A percentile compares a stretch with the other conserved stretches of the same genome.
Evolutionary conservation across 2,888 invertebrate genomes (phyloP).

Genomic region (Sericinus montela): DNA sequence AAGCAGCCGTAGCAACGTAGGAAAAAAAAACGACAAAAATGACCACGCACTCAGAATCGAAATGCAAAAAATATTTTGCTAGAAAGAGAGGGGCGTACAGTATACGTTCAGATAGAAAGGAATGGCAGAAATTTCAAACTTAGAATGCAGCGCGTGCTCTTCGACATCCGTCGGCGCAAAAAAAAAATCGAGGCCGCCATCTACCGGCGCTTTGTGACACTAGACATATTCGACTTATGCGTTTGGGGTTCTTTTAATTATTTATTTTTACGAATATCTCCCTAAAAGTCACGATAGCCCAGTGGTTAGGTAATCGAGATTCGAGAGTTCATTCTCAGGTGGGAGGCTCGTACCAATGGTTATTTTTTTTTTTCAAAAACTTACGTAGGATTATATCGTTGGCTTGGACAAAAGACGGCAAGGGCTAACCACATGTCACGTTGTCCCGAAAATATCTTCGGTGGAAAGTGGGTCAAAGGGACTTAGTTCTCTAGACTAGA

Average conservation of each 20-base stretch:
- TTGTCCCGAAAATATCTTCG: no score
- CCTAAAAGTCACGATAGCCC: no score
- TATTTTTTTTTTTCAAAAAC: no score
- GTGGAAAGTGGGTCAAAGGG: no score
- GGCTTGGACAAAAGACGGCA: no score
- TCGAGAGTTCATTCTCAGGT: no score
- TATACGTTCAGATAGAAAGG: conserved; percentile 45
- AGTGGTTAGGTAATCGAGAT: no score
- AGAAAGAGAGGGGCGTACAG: conserved; percentile 51
- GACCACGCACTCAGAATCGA: conserved; percentile 73
- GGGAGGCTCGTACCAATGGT: no score
- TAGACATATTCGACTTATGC: conserved; percentile 30
- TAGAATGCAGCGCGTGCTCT: conserved; percentile 77
- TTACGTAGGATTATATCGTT: no score
- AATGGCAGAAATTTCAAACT: conserved; percentile 60
- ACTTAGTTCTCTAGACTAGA: no score
- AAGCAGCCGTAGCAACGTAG: conserved; percentile 37
- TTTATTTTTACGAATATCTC: no score
- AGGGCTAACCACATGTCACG: no score
- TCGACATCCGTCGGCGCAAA: conserved; percentile 73
- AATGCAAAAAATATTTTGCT: conserved; percentile 70
- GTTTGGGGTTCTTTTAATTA: conserved; percentile 2
- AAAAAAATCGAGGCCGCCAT: conserved; percentile 59
- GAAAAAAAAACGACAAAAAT: conserved; percentile 62
- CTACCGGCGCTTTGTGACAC: conserved; percentile 57